Base-by-base conservation (phyloP, 2,797 vertebrate species). In the Molossus alvarezi region DNA sequence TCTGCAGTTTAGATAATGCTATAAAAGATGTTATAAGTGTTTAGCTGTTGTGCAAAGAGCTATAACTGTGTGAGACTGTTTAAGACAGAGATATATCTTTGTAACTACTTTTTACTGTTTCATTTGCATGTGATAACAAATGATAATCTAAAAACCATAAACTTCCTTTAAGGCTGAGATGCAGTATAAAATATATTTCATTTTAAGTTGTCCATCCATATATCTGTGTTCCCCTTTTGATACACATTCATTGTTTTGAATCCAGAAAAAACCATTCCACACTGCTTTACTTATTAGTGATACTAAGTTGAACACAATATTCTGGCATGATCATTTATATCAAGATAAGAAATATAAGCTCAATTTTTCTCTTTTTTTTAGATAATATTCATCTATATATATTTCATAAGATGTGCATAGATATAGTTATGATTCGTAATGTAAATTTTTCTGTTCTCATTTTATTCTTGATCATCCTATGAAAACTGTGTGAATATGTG, bases 201-300 rank as follows among this genome's bases (percentile, higher is more conserved):
- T 81, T 82, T 87, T 67, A 83, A 76, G 12, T 55, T 7, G 27
- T 73, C 64, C 37, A 83, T 71, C 37, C 90, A 20, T 6, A 51
- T 64, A 86, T 91, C n/a, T 37, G 9, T n/a, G 21, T 37, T 76
- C 37, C 12, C 6, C 41, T 75, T 93, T 85, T 88, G 57, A 89
- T 64, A 96, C 83, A 53, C 2, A 53, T 72, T 88, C n/a, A 65
- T 58, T 67, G 27, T 27, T 60, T 94, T 84, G 65, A 94, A 87
- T 90, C 4, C 9, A 69, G 48, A 64, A 21, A 87, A 67, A 48
- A 82, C 67, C 27, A 79, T 5, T 82, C 12, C 64, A 33, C 41
- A 65, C 17, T 37, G 1, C 21, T 95, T 91, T 80, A 15, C 2
- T 75, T 6, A 37, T 73, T 75, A 86, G 25, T 64, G 53, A 72